Evolutionary conservation across 2,888 invertebrate genomes (phyloP).

Genomic region (Philereme vetulata): DNA sequence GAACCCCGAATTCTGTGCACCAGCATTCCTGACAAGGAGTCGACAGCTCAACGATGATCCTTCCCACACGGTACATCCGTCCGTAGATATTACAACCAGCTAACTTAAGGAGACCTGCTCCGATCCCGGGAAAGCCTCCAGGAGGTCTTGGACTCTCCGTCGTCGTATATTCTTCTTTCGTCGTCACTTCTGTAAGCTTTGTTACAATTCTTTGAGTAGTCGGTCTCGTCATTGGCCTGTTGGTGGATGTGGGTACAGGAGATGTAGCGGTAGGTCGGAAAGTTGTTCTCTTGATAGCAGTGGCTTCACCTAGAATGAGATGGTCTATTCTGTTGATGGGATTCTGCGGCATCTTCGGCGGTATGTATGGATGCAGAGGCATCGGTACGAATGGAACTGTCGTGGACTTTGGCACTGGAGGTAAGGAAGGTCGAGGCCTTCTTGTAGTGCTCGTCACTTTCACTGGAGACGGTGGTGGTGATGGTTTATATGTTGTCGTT

Average conservation of each 20-base stretch:
- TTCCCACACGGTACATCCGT: slow-evolving; percentile 92
- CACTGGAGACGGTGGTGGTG: slow-evolving; percentile 25
- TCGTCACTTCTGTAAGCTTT: slow-evolving; percentile 40
- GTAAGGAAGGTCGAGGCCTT: slow-evolving; percentile 28
- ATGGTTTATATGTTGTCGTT: slow-evolving; percentile 31
- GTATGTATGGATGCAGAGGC: slow-evolving; percentile 53
- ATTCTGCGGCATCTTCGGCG: slow-evolving; percentile 55
- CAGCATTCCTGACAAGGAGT: slow-evolving; percentile 92
- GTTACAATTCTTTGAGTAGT: slow-evolving; percentile 32
- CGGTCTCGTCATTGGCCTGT: slow-evolving; percentile 30
- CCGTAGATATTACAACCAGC: slow-evolving; percentile 96
- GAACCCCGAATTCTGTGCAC: slow-evolving; percentile 94
- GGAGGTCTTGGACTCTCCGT: slow-evolving; percentile 48
- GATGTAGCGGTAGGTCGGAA: slow-evolving; percentile 48
- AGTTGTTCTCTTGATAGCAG: slow-evolving; percentile 64
- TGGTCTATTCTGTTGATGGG: slow-evolving; percentile 73
- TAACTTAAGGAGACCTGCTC: slow-evolving; percentile 87
- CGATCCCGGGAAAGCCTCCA: slow-evolving; percentile 43
- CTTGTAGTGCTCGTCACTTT: slow-evolving; percentile 40
- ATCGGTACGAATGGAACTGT: slow-evolving; percentile 59
- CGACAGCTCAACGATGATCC: slow-evolving; percentile 92
- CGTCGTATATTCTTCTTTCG: slow-evolving; percentile 44
- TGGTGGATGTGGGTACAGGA: slow-evolving; percentile 40
- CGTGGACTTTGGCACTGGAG: slow-evolving; percentile 40
- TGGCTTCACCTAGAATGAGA: slow-evolving; percentile 72